Percentiles rank a stretch among this genome's conserved stretches.
These are phyloP conservation scores for Saccostrea echinata DNA, from an alignment of 1,140 invertebrate genomes.

Conservation along the genomic window DNA sequence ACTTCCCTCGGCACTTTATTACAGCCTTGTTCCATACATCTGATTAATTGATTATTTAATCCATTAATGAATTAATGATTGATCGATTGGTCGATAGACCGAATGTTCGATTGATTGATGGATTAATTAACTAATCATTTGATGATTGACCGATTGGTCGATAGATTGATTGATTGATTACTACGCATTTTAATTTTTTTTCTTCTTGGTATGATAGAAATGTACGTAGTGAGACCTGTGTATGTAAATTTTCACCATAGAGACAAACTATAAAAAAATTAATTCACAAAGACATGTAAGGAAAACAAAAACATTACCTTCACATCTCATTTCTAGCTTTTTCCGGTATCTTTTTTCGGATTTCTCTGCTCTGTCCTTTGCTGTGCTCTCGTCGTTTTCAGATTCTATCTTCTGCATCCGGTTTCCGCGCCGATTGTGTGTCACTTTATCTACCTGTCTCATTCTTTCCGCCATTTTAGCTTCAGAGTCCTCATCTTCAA, in stretches of 20 bases:
- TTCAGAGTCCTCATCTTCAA: too few species aligned
- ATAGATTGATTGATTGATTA: not conserved
- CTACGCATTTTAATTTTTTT: too few species aligned
- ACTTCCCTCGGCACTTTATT: slow-evolving; percentile 62
- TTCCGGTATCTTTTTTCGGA: slow-evolving; percentile 48
- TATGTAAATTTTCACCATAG: too few species aligned
- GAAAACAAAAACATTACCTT: slow-evolving; percentile 56
- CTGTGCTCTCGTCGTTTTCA: slow-evolving; percentile 10
- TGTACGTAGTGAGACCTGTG: too few species aligned
- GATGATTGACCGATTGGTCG: not conserved
- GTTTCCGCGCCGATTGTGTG: slow-evolving; percentile 42
- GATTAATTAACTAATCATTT: not conserved
- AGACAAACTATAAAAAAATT: too few species aligned
- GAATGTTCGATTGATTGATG: not conserved
- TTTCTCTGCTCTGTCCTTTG: slow-evolving; percentile 20
- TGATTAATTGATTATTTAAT: slow-evolving; percentile 16
- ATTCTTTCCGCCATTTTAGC: slow-evolving; percentile 41
- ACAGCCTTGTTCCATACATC: slow-evolving; percentile 69
- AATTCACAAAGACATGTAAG: too few species aligned
- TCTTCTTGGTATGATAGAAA: too few species aligned
- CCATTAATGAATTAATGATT: not conserved
- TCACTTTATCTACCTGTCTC: slow-evolving; percentile 41
- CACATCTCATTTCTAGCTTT: slow-evolving; percentile 73
- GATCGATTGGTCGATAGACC: not conserved
- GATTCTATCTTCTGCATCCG: slow-evolving; percentile 39